A percentile compares a stretch with the other conserved stretches of the same genome.
phyloP scores from a whole-genome alignment of 2,888 invertebrate genomes.

The Andrena flavipes region DNA sequence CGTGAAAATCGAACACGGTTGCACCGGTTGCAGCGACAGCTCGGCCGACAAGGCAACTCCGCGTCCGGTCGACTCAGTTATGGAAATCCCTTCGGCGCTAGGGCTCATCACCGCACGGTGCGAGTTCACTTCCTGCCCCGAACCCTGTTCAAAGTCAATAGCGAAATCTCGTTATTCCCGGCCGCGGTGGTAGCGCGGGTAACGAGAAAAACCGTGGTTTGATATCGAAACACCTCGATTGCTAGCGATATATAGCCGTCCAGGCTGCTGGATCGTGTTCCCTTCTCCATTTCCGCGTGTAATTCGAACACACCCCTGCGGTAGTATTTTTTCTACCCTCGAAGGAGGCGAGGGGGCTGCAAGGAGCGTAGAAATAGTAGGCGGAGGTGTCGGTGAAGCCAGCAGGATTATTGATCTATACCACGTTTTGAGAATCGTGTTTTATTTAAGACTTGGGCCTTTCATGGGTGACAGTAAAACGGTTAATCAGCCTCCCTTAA shows the following conservation, averaged over 20 bases:
- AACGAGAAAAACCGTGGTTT: conserved; percentile 66
- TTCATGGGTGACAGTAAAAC: neutral
- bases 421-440: neutral
- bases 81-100: conserved; percentile 77
- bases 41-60: conserved; percentile 81
- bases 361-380: no score
- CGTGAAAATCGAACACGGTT: conserved; percentile 81
- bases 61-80: conserved; percentile 79
- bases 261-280: neutral
- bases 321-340: neutral
- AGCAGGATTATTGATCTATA: conserved; percentile 8
- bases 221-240: conserved; percentile 62
- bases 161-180: conserved; percentile 68
- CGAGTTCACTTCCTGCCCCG: conserved; percentile 57
- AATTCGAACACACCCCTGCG: conserved; percentile 10
- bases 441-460: neutral
- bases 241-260: conserved; percentile 17
- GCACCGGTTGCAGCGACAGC: conserved; percentile 82
- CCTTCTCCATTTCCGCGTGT: conserved; percentile 2
- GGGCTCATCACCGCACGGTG: conserved; percentile 69
- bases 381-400: no score
- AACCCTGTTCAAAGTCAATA: conserved; percentile 70
- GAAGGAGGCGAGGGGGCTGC: neutral
- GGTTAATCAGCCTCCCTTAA: conserved; percentile 11
- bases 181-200: conserved; percentile 31